Percentiles rank a stretch among this genome's conserved stretches.
Evolutionary conservation across 1,140 invertebrate species (phyloP).

Genomic region (Drosophila bocki): DNA sequence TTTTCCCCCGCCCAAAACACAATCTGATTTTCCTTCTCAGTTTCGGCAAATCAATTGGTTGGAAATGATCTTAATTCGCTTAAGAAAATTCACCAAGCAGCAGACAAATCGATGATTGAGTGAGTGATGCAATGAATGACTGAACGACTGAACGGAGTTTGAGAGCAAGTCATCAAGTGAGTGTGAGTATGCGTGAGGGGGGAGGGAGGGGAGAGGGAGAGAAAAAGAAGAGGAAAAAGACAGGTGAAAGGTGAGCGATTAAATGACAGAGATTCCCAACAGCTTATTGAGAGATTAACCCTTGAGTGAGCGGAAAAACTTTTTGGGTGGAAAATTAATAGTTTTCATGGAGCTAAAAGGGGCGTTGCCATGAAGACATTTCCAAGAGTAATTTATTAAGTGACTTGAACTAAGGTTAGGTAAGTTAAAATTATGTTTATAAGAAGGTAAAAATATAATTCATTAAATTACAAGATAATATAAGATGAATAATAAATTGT

Average conservation of each 20-base stretch:
- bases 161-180: slow-evolving; percentile 29
- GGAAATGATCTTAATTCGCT: slow-evolving; percentile 50
- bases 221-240: neutral
- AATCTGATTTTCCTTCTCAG: slow-evolving; percentile 23
- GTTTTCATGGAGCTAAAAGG: neutral
- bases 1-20: slow-evolving; percentile 2
- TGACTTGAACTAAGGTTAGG: neutral
- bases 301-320: slow-evolving; percentile 22
- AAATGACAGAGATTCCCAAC: slow-evolving; percentile 30
- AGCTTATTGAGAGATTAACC: slow-evolving; percentile 49
- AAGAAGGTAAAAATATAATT: too few relatives aligned
- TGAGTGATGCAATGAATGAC: slow-evolving; percentile 35
- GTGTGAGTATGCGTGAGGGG: neutral
- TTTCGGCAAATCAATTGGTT: slow-evolving; percentile 44
- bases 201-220: neutral
- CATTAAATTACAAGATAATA: too few relatives aligned
- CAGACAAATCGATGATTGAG: slow-evolving; percentile 52
- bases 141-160: slow-evolving; percentile 29
- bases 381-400: neutral
- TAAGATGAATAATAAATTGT: too few relatives aligned
- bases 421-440: neutral
- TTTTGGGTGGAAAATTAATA: slow-evolving; percentile 22
- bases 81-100: slow-evolving; percentile 30
- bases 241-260: slow-evolving; percentile 53
- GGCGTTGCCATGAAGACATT: neutral